Percentiles rank a stretch among this genome's conserved stretches.
Evolutionary conservation across 2,797 vertebrate species (phyloP).

Genomic region (Dallia pectoralis): DNA sequence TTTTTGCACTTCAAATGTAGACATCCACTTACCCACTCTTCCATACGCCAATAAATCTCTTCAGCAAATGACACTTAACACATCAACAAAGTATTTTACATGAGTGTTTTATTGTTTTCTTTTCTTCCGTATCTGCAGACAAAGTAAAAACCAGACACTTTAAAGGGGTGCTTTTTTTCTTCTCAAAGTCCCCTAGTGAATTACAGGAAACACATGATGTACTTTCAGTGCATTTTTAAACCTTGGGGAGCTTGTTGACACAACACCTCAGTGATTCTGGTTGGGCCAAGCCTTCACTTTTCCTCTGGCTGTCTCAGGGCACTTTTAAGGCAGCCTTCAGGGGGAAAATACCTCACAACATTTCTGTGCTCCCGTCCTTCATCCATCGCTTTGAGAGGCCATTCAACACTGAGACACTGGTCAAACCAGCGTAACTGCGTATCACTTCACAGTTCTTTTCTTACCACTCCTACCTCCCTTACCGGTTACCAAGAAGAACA

Average conservation of each 20-base stretch:
- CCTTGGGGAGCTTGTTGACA: slow-evolving; percentile 23
- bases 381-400: neutral
- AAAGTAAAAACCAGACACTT: neutral
- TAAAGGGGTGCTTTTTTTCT: neutral
- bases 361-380: neutral
- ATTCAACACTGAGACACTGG: neutral
- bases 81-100: neutral
- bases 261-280: slow-evolving; percentile 3
- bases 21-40: neutral
- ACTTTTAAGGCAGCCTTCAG: neutral
- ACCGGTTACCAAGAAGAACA: neutral
- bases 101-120: neutral
- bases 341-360: slow-evolving; percentile 3
- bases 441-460: neutral
- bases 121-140: neutral
- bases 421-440: neutral
- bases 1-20: neutral
- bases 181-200: slow-evolving; percentile 8
- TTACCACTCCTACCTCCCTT: neutral
- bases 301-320: neutral
- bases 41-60: neutral
- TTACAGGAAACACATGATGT: slow-evolving; percentile 31
- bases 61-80: neutral
- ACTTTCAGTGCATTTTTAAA: slow-evolving; percentile 28
- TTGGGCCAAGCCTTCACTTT: neutral